These are phyloP conservation scores for Sebastes taczanowskii DNA, from an alignment of 2,797 vertebrate genomes.

Conservation along the genomic window DNA sequence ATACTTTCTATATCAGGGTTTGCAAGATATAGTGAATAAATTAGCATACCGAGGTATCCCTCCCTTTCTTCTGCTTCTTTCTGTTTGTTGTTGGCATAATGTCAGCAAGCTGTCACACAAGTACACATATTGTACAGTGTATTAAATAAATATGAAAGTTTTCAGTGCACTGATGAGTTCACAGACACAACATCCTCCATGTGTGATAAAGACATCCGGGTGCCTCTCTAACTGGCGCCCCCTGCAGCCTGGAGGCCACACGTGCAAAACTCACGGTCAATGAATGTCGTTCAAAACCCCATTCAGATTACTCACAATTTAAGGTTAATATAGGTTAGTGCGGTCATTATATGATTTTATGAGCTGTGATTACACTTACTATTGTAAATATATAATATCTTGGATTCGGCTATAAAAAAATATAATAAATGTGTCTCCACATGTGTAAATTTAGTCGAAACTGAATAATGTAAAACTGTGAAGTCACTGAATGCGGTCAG, in stretches of 20 bases:
- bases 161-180: accelerated
- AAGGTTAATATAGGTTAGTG: accelerated
- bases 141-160: accelerated
- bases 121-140: not conserved
- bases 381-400: accelerated
- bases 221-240: not conserved
- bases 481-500: conserved; percentile 3
- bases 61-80: conserved; percentile 52
- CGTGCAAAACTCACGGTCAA: accelerated
- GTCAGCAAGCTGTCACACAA: not conserved
- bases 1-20: not conserved
- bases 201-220: conserved; percentile 19
- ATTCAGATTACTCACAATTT: not conserved
- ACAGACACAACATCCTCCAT: conserved; percentile 15
- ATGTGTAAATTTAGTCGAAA: not conserved
- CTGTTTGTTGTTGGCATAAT: conserved; percentile 53
- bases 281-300: not conserved
- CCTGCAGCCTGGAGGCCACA: conserved; percentile 22
- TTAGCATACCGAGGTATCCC: conserved; percentile 71
- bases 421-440: accelerated
- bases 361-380: accelerated
- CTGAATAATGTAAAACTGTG: not conserved
- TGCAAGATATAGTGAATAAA: not conserved
- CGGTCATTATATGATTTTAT: accelerated
- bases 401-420: no score